These are phyloP conservation scores for Diplodus sargus DNA, from an alignment of 2,797 vertebrate species.

Conservation along the genomic window DNA sequence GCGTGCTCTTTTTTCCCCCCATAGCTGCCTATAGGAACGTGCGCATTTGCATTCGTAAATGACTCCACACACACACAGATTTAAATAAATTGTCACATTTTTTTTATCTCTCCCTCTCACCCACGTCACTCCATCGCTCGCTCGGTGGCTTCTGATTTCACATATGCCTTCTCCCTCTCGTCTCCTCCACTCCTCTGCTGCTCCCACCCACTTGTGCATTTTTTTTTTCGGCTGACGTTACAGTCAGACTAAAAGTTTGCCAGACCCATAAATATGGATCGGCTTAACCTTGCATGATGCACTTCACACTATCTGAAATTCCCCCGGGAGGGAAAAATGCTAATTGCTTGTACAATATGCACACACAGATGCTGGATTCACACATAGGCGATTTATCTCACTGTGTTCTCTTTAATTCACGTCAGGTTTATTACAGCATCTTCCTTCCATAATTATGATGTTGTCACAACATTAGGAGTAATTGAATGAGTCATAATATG, in stretches of 20 bases:
- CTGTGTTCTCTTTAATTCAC: constrained; percentile 33
- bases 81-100: constrained; percentile 52
- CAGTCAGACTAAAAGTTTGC: constrained; percentile 50
- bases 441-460: constrained; percentile 31
- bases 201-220: constrained; percentile 36
- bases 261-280: constrained; percentile 65
- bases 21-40: constrained; percentile 9
- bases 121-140: constrained; percentile 44
- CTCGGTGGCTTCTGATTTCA: constrained; percentile 42
- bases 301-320: constrained; percentile 42
- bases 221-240: constrained; percentile 42
- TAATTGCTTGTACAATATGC: constrained; percentile 36
- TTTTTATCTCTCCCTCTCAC: constrained; percentile 43
- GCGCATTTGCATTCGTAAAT: constrained; percentile 26
- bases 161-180: constrained; percentile 19
- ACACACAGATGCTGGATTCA: constrained; percentile 16
- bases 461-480: constrained; percentile 23
- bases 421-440: constrained; percentile 32
- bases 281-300: constrained; percentile 45
- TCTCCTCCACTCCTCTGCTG: constrained; percentile 24
- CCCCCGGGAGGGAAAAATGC: constrained; percentile 14
- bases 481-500: constrained; percentile 38
- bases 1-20: constrained; percentile 21
- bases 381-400: constrained; percentile 4
- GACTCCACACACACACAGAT: constrained; percentile 16